A percentile compares a stretch with the other conserved stretches of the same genome.
Evolutionary conservation across 2,113 vertebrate genomes (phyloP).

Genomic region (Pygathrix nemaeus): DNA sequence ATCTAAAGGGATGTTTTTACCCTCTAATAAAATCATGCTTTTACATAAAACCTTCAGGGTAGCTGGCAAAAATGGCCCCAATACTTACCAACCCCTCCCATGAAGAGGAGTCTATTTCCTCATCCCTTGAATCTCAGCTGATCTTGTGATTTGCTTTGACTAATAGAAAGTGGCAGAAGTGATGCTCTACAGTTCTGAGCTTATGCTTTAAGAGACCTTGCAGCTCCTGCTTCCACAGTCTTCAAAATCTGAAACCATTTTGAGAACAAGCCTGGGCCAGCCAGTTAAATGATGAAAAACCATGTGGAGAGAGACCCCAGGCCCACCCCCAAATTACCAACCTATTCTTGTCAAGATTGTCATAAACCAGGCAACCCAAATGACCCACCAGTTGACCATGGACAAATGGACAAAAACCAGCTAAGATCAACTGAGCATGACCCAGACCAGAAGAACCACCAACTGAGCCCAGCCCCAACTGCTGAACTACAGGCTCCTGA

Average conservation of each 20-base stretch:
- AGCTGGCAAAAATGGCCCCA: not conserved
- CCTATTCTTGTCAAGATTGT: no score
- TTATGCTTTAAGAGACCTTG: not conserved
- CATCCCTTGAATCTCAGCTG: no score
- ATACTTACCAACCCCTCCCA: not conserved
- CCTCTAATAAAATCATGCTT: not conserved
- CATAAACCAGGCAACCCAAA: not conserved
- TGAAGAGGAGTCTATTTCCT: not conserved
- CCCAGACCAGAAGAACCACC: not conserved
- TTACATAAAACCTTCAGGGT: not conserved
- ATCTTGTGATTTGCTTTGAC: not conserved
- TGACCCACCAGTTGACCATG: not conserved
- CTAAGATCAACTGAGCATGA: not conserved
- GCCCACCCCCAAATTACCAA: no score
- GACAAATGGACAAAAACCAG: not conserved
- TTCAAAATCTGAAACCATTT: not conserved
- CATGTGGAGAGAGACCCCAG: not conserved
- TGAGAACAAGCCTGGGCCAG: not conserved
- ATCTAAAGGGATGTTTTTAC: not conserved
- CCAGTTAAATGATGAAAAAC: not conserved
- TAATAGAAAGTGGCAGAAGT: not conserved
- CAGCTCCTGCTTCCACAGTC: no score
- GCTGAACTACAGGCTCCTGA: not conserved
- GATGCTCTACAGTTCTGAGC: fast-evolving
- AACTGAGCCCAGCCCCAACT: not conserved